phyloP scores from a whole-genome alignment of 2,888 invertebrate genomes.

The Rosalia funebris region DNA sequence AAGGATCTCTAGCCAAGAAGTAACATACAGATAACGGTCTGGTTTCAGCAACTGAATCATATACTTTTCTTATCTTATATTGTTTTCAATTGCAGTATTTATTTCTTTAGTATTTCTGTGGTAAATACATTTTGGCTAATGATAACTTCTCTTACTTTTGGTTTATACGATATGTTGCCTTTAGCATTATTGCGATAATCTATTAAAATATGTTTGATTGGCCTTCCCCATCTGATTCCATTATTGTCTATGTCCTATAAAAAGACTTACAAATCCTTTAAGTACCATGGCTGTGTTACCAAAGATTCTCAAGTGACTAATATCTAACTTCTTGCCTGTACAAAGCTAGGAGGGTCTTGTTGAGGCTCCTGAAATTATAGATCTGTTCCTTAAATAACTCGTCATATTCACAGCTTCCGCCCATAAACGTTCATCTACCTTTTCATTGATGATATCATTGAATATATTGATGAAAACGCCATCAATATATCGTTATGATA shows the following conservation, averaged over 20 bases:
- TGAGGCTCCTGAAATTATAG: background rate
- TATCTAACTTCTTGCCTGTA: slow-evolving; percentile 27
- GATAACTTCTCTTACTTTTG: slow-evolving; percentile 7
- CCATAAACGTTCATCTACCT: slow-evolving; percentile 13
- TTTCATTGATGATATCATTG: too few species aligned
- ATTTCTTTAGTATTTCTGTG: too few species aligned
- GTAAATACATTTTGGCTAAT: slow-evolving; percentile 13
- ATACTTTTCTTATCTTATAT: too few species aligned
- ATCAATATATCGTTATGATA: too few species aligned
- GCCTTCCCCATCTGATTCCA: slow-evolving; percentile 30
- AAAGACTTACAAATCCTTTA: too few species aligned
- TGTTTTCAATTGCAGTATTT: too few species aligned
- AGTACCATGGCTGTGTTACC: slow-evolving; percentile 32
- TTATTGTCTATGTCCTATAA: slow-evolving; percentile 26
- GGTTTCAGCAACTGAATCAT: too few species aligned
- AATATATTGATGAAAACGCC: too few species aligned
- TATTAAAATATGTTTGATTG: slow-evolving; percentile 35
- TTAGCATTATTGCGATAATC: slow-evolving; percentile 40
- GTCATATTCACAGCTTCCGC: slow-evolving; percentile 35
- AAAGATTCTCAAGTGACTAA: slow-evolving; percentile 43
- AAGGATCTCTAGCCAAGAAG: too few species aligned
- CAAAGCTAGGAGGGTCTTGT: slow-evolving; percentile 27
- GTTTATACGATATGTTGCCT: slow-evolving; percentile 39
- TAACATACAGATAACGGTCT: too few species aligned
- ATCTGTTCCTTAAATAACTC: slow-evolving; percentile 25